These are phyloP conservation scores for Microcebus lehilahytsara DNA, from an alignment of 2,113 vertebrate genomes.

Conservation along the genomic window DNA sequence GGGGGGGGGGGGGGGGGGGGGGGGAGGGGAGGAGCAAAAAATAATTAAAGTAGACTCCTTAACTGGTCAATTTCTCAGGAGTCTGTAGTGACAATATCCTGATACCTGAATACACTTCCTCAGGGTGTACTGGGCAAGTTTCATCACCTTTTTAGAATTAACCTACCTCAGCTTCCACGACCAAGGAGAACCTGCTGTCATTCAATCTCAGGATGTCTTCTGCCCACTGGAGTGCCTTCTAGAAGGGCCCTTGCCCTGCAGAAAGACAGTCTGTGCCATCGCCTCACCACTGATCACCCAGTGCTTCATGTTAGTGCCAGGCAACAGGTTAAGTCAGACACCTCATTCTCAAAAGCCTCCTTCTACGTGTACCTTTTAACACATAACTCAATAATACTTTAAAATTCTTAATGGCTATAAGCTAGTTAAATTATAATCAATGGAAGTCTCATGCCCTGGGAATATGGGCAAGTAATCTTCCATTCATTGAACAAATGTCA, in stretches of 20 bases:
- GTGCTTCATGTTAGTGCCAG: not conserved
- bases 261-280: not conserved
- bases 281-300: not conserved
- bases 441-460: not conserved
- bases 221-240: not conserved
- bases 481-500: not conserved
- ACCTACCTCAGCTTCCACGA: not conserved
- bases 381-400: not conserved
- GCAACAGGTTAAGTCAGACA: not conserved
- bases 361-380: not conserved
- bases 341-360: not conserved
- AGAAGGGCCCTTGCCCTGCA: not conserved
- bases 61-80: not conserved
- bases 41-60: not conserved
- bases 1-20: too few relatives aligned
- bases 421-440: not conserved
- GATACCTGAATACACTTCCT: not conserved
- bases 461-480: not conserved
- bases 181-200: not conserved
- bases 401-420: not conserved
- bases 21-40: too few relatives aligned
- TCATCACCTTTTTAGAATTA: not conserved
- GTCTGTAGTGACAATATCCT: not conserved
- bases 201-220: not conserved
- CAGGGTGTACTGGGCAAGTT: not conserved